Base-by-base conservation (phyloP, 2,797 vertebrate genomes). In the Phoxinus dragarum region DNA sequence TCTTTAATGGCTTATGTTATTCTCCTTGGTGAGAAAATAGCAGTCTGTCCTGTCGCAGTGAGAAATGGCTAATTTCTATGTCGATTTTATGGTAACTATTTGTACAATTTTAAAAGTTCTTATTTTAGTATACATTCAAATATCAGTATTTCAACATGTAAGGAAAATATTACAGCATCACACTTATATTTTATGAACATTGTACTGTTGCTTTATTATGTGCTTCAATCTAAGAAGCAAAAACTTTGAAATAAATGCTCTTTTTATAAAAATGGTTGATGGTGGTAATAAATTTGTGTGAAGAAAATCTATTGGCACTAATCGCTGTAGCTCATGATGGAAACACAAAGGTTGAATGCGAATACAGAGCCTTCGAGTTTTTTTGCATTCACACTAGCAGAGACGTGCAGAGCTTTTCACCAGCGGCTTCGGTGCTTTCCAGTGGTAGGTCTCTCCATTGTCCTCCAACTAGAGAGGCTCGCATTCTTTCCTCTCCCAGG, bases 181-280 rank as follows among this genome's bases (percentile, higher is more conserved):
- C 97, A 97, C 97, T 97, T 99, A 99, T 99, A 99, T 99, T 99
- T 99, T 99, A 98, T 97, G 96, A 98, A 98, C 98, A 98, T 99
- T 99, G 97, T 99, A 99, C 95, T 96, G 96, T 99, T 98, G 98
- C 97, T 99, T 98, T 99, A 99, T 96, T 98, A 98, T 98, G 97
- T 97, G 98, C 98, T 99, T 99, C 98, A 96, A 96, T 98, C 97
- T 97, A 96, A 91, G 98, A 97, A 99, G 98, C 97, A 75, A 85
- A 96, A 94, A 94, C 96, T 98, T 99, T 99, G 94, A 99, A 99
- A 99, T 99, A 99, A 99, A 98, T 95, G 94, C 95, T 95, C 94
- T 95, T 96, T 96, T 95, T 95, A 95, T 95, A 95, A 96, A 96
- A 96, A 95, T 89, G 27, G 93, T 68, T 4, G 42, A 89, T n/a